Percentiles rank a stretch among this genome's conserved stretches.
These are phyloP conservation scores for Luperina testacea DNA, from an alignment of 2,888 invertebrate genomes.

Conservation along the genomic window DNA sequence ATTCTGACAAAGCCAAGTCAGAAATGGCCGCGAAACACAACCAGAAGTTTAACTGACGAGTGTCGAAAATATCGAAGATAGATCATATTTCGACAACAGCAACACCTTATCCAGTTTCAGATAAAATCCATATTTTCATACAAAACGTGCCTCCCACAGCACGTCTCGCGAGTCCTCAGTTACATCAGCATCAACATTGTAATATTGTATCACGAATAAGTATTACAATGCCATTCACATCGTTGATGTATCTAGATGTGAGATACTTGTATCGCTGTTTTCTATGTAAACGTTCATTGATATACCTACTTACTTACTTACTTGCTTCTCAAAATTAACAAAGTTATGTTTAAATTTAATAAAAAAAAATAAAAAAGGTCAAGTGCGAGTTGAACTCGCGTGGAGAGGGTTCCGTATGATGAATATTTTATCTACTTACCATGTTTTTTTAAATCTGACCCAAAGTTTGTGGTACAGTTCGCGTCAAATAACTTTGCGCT, in stretches of 20 bases:
- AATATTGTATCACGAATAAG: conserved; percentile 49
- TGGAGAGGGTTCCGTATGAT: too few species aligned
- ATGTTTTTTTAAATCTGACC: too few species aligned
- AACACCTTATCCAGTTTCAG: conserved; percentile 32
- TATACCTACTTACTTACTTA: background rate
- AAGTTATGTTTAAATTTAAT: background rate
- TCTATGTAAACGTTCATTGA: conserved; percentile 24
- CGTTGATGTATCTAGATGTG: conserved; percentile 21
- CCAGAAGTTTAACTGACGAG: background rate
- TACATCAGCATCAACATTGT: conserved; percentile 62
- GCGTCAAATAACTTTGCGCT: too few species aligned
- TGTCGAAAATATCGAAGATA: conserved; percentile 4
- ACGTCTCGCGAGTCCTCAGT: conserved; percentile 53
- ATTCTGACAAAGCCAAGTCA: background rate
- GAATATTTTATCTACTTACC: too few species aligned
- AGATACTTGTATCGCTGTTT: conserved; percentile 28
- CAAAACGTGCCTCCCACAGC: conserved; percentile 65
- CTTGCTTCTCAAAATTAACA: conserved; percentile 19
- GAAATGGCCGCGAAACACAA: background rate
- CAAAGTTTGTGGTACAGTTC: too few species aligned
- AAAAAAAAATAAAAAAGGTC: too few species aligned
- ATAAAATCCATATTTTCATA: conserved; percentile 43
- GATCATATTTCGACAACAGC: conserved; percentile 34
- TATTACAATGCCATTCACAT: conserved; percentile 52
- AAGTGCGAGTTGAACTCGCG: too few species aligned